Base-by-base conservation (phyloP, 2,113 vertebrate genomes). In the Pangasianodon hypophthalmus region DNA sequence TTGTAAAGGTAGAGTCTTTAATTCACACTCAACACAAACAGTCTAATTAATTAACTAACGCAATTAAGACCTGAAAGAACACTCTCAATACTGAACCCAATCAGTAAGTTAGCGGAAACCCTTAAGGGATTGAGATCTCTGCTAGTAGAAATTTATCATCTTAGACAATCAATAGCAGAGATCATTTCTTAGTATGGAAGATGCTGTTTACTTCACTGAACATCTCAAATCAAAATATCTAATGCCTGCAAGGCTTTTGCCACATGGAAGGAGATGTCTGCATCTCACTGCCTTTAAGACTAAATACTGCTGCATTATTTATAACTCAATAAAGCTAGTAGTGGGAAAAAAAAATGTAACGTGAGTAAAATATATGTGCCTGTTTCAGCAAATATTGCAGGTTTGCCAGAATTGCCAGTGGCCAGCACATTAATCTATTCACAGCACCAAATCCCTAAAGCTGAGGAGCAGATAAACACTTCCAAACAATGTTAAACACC, bases 251-350 rank as follows among this genome's bases (percentile, higher is more conserved):
- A 67, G 79, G 67, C 56, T 46, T 82, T 37, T 54, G 41, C 54
- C 79, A 73, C 79, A 44, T 52, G 87, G n/a, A 50, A 82, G n/a
- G 62, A 86, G 37, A 69, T 26, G 62, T 88, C 75, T 80, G 46
- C 54, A 64, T 84, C 48, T 86, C 81, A 85, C 71, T 85, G 73
- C 50, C 87, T 88, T 87, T 14, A 85, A 88, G 87, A 77, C 90
- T 81, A 90, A 90, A 56, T 54, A 44, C 81, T 71, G 26, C 87
- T 90, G 83, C 84, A 87, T 91, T 89, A 89, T 91, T 89, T 87
- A 89, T 54, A 67, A 84, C 90, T 85, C 58, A 86, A 52, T 91
- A 85, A 69, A 71, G 71, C 54, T 88, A 37, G 37, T 18, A 84
- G 79, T 83, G 18, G 32, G 67, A 7, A 2, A 18, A 56, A 56